Percentiles rank a stretch among this genome's conserved stretches.
phyloP scores from a whole-genome alignment of 2,797 vertebrate genomes.

The Gymnoscopelus microlampas region DNA sequence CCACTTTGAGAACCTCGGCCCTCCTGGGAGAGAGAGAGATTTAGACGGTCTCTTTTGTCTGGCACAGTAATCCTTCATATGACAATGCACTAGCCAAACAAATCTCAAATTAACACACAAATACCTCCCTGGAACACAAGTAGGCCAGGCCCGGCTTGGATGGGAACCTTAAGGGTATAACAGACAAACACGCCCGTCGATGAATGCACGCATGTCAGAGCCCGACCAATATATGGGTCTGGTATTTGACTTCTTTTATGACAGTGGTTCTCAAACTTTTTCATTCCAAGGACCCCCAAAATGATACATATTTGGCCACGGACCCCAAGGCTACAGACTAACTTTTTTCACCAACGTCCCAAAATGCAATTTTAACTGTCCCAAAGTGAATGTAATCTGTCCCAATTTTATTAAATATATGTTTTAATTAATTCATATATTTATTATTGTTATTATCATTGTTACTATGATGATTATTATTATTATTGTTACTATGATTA shows the following conservation, averaged over 20 bases:
- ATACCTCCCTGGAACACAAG: constrained; percentile 49
- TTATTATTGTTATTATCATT: no score
- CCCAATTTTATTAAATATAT: no score
- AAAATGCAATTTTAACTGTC: not conserved
- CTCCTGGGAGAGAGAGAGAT: constrained; percentile 8
- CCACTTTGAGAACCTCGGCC: no score
- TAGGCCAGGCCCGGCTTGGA: constrained; percentile 32
- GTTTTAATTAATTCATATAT: no score
- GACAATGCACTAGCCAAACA: constrained; percentile 57
- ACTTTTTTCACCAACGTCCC: no score
- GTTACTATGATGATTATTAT: no score
- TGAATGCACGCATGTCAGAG: not conserved
- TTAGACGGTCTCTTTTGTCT: constrained; percentile 54
- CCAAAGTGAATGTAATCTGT: no score
- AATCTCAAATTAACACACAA: constrained; percentile 72
- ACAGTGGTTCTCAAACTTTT: no score
- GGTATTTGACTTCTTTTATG: not conserved
- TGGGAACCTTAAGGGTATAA: constrained; percentile 41
- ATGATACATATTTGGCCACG: not conserved
- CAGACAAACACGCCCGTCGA: constrained; percentile 5
- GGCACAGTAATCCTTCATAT: constrained; percentile 60
- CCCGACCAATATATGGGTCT: not conserved
- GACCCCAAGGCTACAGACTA: no score
- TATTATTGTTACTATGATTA: no score
- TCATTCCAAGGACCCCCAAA: no score